Percentiles rank a stretch among this genome's conserved stretches.
Conservation (phyloP, 2,113 vertebrate species). For the Genyomyrus donnyi region DNA sequence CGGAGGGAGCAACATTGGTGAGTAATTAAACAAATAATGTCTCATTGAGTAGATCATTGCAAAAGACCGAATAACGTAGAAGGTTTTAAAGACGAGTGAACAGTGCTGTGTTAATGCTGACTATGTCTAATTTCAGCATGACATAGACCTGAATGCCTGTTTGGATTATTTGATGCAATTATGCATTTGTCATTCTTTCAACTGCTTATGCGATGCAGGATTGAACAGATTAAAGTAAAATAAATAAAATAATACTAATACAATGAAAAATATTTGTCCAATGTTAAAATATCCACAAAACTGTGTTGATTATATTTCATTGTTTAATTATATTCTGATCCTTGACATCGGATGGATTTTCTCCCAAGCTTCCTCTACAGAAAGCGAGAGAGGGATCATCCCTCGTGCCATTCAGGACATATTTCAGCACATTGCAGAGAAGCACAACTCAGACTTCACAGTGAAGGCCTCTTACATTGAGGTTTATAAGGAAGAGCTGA, state of each 20-base stretch:
- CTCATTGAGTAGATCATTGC: not conserved
- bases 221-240: not conserved
- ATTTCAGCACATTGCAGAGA: slow-evolving; percentile 69
- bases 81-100: not conserved
- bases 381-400: slow-evolving; percentile 76
- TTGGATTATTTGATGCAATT: not conserved
- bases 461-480: slow-evolving; percentile 82
- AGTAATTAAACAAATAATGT: slow-evolving; percentile 24
- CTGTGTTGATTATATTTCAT: not conserved
- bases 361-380: slow-evolving; percentile 55
- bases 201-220: not conserved
- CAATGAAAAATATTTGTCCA: not conserved
- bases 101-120: not conserved
- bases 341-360: not conserved
- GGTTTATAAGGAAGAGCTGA: slow-evolving; percentile 79
- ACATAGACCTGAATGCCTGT: not conserved
- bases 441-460: slow-evolving; percentile 48
- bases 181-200: not conserved
- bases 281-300: not conserved
- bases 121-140: not conserved
- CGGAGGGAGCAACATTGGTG: slow-evolving; percentile 67
- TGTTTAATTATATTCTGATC: not conserved
- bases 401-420: slow-evolving; percentile 77
- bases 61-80: not conserved
- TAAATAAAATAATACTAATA: not conserved